Conservation (phyloP, 2,888 invertebrate genomes). For the Macrosiphum euphorbiae region DNA sequence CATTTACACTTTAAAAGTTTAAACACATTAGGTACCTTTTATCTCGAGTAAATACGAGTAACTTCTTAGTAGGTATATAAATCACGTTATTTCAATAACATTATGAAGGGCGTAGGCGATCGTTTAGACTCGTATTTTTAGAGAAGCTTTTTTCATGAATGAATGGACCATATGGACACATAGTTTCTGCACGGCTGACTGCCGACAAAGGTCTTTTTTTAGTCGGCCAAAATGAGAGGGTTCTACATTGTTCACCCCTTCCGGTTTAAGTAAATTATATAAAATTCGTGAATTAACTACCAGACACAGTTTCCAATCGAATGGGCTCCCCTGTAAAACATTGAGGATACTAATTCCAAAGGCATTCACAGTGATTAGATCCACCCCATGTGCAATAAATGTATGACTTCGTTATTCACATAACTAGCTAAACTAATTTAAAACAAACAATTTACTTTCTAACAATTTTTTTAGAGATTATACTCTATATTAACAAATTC, state of each 20-base stretch:
- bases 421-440: constrained; percentile 40
- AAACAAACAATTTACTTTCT: constrained; percentile 56
- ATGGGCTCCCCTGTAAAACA: constrained; percentile 60
- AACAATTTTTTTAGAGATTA: not conserved
- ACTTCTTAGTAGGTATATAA: constrained; percentile 41
- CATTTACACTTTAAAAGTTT: not conserved
- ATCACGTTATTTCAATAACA: constrained; percentile 53
- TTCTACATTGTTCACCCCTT: constrained; percentile 64
- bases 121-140: constrained; percentile 55
- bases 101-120: constrained; percentile 45
- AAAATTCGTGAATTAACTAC: constrained; percentile 64
- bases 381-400: constrained; percentile 33
- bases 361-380: constrained; percentile 60
- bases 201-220: constrained; percentile 59
- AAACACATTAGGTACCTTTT: constrained; percentile 20
- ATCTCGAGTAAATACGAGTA: not conserved
- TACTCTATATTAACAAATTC: not conserved
- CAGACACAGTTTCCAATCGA: constrained; percentile 64
- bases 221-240: constrained; percentile 64
- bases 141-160: constrained; percentile 52
- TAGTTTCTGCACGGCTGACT: constrained; percentile 62
- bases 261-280: constrained; percentile 65
- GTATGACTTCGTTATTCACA: constrained; percentile 47
- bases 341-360: constrained; percentile 62
- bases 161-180: constrained; percentile 63